Evolutionary conservation across 2,797 vertebrate genomes (phyloP).

Genomic region (Arrhamphus sclerolepis): DNA sequence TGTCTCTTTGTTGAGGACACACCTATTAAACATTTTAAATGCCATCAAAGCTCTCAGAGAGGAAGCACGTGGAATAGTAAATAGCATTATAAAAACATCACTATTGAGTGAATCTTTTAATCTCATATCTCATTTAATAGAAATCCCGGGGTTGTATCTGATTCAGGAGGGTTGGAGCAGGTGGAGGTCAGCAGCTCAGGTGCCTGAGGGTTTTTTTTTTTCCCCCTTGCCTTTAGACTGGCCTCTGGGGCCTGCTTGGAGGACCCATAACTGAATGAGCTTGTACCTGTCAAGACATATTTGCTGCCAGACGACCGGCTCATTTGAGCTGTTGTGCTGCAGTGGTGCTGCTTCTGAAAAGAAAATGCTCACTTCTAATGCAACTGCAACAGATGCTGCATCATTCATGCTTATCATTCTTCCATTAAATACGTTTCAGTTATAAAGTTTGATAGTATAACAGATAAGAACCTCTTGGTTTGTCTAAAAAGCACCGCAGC

Average conservation of each 20-base stretch:
- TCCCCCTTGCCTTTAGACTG: constrained; percentile 45
- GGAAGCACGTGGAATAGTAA: neutral
- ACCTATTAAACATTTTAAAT: constrained; percentile 2
- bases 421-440: no score
- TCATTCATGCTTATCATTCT: neutral
- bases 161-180: constrained; percentile 15
- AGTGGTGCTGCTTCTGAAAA: constrained; percentile 35
- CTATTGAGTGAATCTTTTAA: constrained; percentile 4
- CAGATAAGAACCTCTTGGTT: no score
- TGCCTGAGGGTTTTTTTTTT: constrained; percentile 59
- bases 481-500: no score
- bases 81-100: constrained; percentile 2
- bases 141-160: constrained; percentile 24
- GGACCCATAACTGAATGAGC: constrained; percentile 67
- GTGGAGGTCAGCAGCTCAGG: constrained; percentile 51
- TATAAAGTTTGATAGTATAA: no score
- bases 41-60: neutral
- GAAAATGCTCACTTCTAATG: constrained; percentile 30
- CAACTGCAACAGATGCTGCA: constrained; percentile 20
- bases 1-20: neutral
- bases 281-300: constrained; percentile 77
- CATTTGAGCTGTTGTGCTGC: constrained; percentile 49
- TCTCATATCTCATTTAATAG: constrained; percentile 32
- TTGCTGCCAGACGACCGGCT: constrained; percentile 60
- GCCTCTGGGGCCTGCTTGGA: constrained; percentile 58